Conservation (phyloP, 2,113 vertebrate species). For the Microtus pennsylvanicus region DNA sequence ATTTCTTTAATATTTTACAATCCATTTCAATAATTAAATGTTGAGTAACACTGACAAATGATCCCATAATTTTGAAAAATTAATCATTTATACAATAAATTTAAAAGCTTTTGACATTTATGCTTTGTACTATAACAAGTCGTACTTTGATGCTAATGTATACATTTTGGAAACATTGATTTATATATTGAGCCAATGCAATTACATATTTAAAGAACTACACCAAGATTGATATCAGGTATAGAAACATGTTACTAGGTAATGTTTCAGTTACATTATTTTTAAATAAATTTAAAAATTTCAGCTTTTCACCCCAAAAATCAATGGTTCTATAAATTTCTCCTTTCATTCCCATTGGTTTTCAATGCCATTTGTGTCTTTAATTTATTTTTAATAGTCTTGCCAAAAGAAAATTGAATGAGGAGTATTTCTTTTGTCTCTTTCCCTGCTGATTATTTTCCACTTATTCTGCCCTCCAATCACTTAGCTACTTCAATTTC, state of each 20-base stretch:
- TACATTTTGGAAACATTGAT: slow-evolving; percentile 81
- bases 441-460: slow-evolving; percentile 20
- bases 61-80: slow-evolving; percentile 77
- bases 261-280: neutral
- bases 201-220: slow-evolving; percentile 81
- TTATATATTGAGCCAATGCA: slow-evolving; percentile 82
- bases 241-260: neutral
- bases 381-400: slow-evolving; percentile 47
- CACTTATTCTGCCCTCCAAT: neutral
- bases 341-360: slow-evolving; percentile 23
- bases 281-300: slow-evolving; percentile 42
- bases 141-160: slow-evolving; percentile 82
- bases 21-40: slow-evolving; percentile 57
- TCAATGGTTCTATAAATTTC: slow-evolving; percentile 34
- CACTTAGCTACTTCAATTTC: slow-evolving; percentile 55
- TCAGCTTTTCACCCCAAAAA: neutral
- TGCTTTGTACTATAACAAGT: slow-evolving; percentile 79
- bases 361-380: slow-evolving; percentile 1
- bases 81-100: slow-evolving; percentile 76
- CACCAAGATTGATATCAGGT: neutral
- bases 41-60: slow-evolving; percentile 70
- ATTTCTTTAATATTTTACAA: slow-evolving; percentile 27
- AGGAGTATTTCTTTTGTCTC: slow-evolving; percentile 3
- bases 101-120: slow-evolving; percentile 82
- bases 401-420: slow-evolving; percentile 38